Percentiles rank a stretch among this genome's conserved stretches.
Evolutionary conservation across 2,113 vertebrate genomes (phyloP).

Genomic region (Varanus salvator): DNA sequence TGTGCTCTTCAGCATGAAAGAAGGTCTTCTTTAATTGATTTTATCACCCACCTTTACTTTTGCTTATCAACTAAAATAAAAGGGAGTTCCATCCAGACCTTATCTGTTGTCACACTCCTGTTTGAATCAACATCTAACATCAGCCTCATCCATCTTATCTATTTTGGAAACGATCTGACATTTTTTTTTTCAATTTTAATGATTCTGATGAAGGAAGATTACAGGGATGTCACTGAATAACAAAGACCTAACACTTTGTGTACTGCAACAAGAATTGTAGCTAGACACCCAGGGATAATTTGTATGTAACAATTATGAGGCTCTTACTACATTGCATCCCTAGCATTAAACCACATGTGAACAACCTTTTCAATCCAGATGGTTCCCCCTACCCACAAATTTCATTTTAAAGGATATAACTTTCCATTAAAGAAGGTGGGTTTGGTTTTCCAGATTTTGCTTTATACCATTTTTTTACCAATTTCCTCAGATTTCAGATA

Average conservation of each 20-base stretch:
- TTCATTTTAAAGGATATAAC: too few relatives aligned
- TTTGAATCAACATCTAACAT: constrained; percentile 40
- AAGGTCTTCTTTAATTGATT: constrained; percentile 7
- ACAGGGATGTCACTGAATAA: constrained; percentile 16
- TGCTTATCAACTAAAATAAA: constrained; percentile 31
- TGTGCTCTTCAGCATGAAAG: constrained; percentile 2
- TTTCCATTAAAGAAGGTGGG: too few relatives aligned
- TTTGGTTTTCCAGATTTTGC: too few relatives aligned
- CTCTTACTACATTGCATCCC: not conserved
- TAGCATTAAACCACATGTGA: too few relatives aligned
- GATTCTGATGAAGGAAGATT: constrained; percentile 46
- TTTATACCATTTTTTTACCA: too few relatives aligned
- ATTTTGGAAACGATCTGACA: constrained; percentile 32
- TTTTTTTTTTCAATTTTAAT: constrained; percentile 48
- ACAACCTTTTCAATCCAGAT: too few relatives aligned
- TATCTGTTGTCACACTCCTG: constrained; percentile 52
- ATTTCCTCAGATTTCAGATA: too few relatives aligned
- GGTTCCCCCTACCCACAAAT: too few relatives aligned
- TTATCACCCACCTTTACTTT: not conserved
- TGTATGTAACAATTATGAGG: not conserved
- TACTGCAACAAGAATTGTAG: not conserved
- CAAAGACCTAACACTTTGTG: not conserved
- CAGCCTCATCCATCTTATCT: constrained; percentile 42
- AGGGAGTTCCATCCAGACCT: constrained; percentile 38
- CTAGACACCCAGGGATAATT: not conserved